These are phyloP conservation scores for Pitangus sulphuratus DNA, from an alignment of 2,797 vertebrate genomes.

Conservation along the genomic window DNA sequence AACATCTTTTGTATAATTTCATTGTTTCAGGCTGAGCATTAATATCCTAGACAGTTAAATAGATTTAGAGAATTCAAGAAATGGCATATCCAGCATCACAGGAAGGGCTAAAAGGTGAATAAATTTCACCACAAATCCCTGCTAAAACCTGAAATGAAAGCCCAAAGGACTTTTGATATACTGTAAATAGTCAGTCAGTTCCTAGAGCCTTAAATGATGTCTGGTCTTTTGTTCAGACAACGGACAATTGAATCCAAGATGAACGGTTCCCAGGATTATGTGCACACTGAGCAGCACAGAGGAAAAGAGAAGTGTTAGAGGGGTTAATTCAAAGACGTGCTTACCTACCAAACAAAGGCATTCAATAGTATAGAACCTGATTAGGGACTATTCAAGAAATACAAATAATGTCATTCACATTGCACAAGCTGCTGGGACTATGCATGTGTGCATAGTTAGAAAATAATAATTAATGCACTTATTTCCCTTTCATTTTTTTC, in stretches of 20 bases:
- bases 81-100: background rate
- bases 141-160: conserved; percentile 39
- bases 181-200: conserved; percentile 42
- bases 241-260: conserved; percentile 42
- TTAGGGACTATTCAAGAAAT: conserved; percentile 32
- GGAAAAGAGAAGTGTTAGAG: conserved; percentile 23
- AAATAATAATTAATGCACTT: background rate
- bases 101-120: conserved; percentile 1
- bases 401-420: conserved; percentile 34
- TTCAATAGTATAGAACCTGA: conserved; percentile 25
- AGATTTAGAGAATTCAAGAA: conserved; percentile 35
- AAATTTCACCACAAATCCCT: conserved; percentile 46
- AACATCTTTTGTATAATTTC: background rate
- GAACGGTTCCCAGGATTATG: conserved; percentile 44
- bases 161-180: conserved; percentile 15
- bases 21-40: background rate
- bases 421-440: background rate
- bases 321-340: conserved; percentile 31
- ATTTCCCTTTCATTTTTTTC: background rate
- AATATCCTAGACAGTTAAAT: background rate
- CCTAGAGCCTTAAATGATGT: conserved; percentile 44
- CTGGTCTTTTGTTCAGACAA: conserved; percentile 49
- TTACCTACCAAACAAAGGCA: conserved; percentile 4
- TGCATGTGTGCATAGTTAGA: background rate
- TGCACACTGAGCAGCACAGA: background rate